A percentile compares a stretch with the other conserved stretches of the same genome.
These are phyloP conservation scores for Isurus oxyrinchus DNA, from an alignment of 2,113 vertebrate genomes.

Conservation along the genomic window DNA sequence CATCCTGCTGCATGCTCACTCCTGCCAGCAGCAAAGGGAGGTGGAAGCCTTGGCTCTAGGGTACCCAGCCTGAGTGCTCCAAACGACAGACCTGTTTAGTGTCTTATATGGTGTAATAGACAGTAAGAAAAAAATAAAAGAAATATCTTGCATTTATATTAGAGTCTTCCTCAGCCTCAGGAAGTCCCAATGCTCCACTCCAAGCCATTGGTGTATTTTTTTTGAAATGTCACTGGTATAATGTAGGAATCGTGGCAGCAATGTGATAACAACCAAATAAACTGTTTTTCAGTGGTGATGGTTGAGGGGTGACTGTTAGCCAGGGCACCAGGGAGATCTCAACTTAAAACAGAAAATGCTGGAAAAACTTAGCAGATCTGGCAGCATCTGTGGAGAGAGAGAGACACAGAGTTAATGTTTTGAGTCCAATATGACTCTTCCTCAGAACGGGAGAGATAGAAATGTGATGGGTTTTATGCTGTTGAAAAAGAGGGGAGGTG, in stretches of 20 bases:
- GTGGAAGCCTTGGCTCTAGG: not conserved
- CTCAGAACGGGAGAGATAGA: too few relatives aligned
- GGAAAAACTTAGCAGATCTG: too few relatives aligned
- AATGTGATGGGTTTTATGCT: too few relatives aligned
- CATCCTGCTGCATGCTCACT: not conserved
- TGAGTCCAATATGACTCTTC: too few relatives aligned
- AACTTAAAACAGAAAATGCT: too few relatives aligned
- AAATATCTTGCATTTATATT: too few relatives aligned
- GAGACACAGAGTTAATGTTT: too few relatives aligned
- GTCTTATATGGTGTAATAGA: not conserved
- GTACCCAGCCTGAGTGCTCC: not conserved
- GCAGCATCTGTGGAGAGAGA: too few relatives aligned
- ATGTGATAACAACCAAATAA: not conserved
- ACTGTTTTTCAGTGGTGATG: not conserved
- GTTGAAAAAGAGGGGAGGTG: too few relatives aligned
- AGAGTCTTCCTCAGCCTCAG: not conserved
- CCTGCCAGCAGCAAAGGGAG: not conserved
- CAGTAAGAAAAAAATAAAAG: not conserved
- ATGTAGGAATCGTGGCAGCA: not conserved
- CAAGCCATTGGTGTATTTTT: not conserved
- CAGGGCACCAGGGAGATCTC: too few relatives aligned
- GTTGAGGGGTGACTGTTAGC: too few relatives aligned
- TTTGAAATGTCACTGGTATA: not conserved
- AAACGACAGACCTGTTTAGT: not conserved
- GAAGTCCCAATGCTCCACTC: not conserved